phyloP scores from a whole-genome alignment of 2,113 vertebrate genomes.

The Solea senegalensis region DNA sequence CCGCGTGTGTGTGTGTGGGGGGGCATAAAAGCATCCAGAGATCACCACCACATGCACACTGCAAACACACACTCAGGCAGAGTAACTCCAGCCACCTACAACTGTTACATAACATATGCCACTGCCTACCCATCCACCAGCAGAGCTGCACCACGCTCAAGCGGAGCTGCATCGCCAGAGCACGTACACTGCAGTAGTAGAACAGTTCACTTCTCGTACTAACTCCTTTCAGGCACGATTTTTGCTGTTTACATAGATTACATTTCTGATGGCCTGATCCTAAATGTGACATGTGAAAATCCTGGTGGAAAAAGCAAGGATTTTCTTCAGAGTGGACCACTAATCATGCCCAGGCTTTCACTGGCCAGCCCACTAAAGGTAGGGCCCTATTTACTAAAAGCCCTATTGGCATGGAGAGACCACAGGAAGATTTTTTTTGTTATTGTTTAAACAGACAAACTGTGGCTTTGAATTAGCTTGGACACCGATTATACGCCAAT shows the following conservation, averaged over 20 bases:
- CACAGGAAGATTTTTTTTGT: constrained; percentile 53
- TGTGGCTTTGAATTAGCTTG: constrained; percentile 56
- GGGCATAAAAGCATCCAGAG: constrained; percentile 51
- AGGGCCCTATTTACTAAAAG: constrained; percentile 49
- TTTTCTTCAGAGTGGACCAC: constrained; percentile 48
- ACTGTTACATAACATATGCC: constrained; percentile 72
- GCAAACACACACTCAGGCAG: constrained; percentile 27
- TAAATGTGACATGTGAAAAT: constrained; percentile 56
- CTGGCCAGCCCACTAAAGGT: constrained; percentile 51
- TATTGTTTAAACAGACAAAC: constrained; percentile 64
- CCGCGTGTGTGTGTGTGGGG: constrained; percentile 39
- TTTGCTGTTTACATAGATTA: no score
- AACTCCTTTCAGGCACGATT: constrained; percentile 26
- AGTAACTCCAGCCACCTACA: constrained; percentile 75
- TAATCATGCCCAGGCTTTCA: constrained; percentile 31
- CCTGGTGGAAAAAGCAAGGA: constrained; percentile 34
- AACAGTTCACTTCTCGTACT: constrained; percentile 26
- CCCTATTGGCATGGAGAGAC: constrained; percentile 55
- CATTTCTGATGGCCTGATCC: constrained; percentile 15
- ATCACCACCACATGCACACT: constrained; percentile 6
- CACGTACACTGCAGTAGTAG: constrained; percentile 18
- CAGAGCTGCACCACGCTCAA: constrained; percentile 50
- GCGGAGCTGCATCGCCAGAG: constrained; percentile 43
- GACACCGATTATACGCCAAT: constrained; percentile 37
- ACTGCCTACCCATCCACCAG: constrained; percentile 73